Evolutionary conservation across 37 sponge, comb jelly and placozoan species (phyloP).

Genomic region (Theonella swinhoei): DNA sequence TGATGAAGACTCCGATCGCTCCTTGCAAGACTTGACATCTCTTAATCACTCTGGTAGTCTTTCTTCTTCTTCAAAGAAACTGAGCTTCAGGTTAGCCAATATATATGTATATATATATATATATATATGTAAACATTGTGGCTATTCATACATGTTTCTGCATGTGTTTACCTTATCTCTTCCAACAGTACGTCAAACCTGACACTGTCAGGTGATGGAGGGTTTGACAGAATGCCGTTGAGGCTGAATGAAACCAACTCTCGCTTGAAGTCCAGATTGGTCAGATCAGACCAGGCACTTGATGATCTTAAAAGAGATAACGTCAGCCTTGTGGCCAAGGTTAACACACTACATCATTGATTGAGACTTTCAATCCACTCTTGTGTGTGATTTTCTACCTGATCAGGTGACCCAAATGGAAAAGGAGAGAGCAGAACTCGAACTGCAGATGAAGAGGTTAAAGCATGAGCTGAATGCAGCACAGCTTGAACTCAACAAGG

Average conservation of each 20-base stretch:
- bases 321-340: not conserved
- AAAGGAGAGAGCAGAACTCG: conserved; percentile 5
- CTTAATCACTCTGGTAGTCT: conserved; percentile 1
- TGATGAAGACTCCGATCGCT: conserved; percentile 36
- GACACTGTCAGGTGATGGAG: not conserved
- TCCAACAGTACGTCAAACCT: not conserved
- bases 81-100: not conserved
- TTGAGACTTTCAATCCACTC: too few relatives aligned
- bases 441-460: not conserved
- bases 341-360: too few relatives aligned
- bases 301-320: conserved; percentile 8
- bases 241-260: not conserved
- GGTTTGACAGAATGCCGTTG: not conserved
- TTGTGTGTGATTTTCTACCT: too few relatives aligned
- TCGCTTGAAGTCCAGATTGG: not conserved
- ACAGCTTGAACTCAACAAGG: not conserved
- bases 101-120: too few relatives aligned
- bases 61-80: not conserved
- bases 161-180: too few relatives aligned
- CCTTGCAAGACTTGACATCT: conserved; percentile 28
- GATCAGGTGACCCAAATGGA: not conserved
- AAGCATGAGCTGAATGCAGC: not conserved
- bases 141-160: too few relatives aligned
- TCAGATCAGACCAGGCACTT: not conserved
- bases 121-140: too few relatives aligned